Evolutionary conservation across 2,888 invertebrate genomes (phyloP), one percentile per base, ranked within the genome.

Genomic region (Drosophila subsilvestris): DNA sequence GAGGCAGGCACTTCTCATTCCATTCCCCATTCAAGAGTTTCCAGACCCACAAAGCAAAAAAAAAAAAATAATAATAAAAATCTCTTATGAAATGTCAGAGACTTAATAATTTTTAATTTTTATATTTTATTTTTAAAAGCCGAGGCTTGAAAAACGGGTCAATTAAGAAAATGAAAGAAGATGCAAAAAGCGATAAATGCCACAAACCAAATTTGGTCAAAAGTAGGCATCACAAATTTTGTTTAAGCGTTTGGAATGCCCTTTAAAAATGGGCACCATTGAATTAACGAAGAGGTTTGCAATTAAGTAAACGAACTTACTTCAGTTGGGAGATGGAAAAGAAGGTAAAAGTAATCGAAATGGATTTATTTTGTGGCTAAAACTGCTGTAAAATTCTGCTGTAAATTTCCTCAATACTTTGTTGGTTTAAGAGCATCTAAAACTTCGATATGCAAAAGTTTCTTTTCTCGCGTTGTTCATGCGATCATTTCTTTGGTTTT

Each of bases 141-240:
- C 2, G 48, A 74, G 53, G 44, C 74, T 27, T 55, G 56, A 65
- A 73, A 87, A 89, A 87, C 88, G 69, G 89, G 84, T 87, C 89
- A 84, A 89, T 83, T 74, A 82, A 79, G 73, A 86, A 86, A 86
- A 68, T 74, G 57, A 66, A 75, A 75, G 65, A 75, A 67, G 70
- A 85, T 73, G 71, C 82, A 79, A 81, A 76, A 70, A 76, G 56
- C 76, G 61, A 87, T 74, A 75, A 86, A 78, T 44, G 65, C 63
- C 43, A 17, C 45, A 49, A 53, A 3, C 84, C 84, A 71, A 82
- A 85, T 85, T 89, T 85, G 84, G 84, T 79, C 74, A 89, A 89
- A 85, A 85, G 88, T 82, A 89, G 88, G 86, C 83, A 85, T 83
- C 88, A 87, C 88, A 87, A 89, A 87, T 82, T 89, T 87, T 45